A percentile compares a stretch with the other conserved stretches of the same genome.
Evolutionary conservation across 2,797 vertebrate genomes (phyloP).

Genomic region (Gobio occitaniae): DNA sequence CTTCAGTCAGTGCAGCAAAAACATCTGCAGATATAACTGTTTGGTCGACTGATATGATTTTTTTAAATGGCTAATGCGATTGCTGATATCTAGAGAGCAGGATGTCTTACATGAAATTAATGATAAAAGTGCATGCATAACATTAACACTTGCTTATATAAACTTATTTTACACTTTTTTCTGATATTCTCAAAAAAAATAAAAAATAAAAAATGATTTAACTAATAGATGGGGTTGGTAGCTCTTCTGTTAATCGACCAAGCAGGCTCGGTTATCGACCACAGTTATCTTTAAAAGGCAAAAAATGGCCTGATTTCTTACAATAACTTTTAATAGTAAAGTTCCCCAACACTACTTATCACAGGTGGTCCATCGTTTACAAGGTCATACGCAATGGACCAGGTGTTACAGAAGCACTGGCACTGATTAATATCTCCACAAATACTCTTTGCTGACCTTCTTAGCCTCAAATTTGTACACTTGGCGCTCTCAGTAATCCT

Average conservation of each 20-base stretch:
- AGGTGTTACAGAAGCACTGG: background rate
- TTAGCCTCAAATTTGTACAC: slow-evolving; percentile 27
- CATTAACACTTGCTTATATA: background rate
- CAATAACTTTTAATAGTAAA: background rate
- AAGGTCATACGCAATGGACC: slow-evolving; percentile 1
- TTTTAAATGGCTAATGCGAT: background rate
- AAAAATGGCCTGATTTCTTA: background rate
- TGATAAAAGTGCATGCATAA: background rate
- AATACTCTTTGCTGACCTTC: slow-evolving; percentile 41
- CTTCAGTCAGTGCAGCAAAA: background rate
- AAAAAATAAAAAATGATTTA: background rate
- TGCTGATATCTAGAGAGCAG: background rate
- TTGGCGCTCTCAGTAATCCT: slow-evolving; percentile 4
- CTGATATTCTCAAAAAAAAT: background rate
- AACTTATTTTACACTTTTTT: background rate
- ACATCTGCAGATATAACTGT: background rate
- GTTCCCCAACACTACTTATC: slow-evolving; percentile 5
- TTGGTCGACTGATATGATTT: background rate
- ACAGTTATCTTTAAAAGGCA: background rate
- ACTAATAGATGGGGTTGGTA: background rate
- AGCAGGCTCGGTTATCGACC: background rate
- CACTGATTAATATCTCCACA: slow-evolving; percentile 17
- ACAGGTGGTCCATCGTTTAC: slow-evolving; percentile 8
- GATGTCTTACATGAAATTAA: background rate
- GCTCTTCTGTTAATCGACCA: background rate